Evolutionary conservation across 2,113 vertebrate genomes (phyloP).

Genomic region (Pseudonaja textilis): DNA sequence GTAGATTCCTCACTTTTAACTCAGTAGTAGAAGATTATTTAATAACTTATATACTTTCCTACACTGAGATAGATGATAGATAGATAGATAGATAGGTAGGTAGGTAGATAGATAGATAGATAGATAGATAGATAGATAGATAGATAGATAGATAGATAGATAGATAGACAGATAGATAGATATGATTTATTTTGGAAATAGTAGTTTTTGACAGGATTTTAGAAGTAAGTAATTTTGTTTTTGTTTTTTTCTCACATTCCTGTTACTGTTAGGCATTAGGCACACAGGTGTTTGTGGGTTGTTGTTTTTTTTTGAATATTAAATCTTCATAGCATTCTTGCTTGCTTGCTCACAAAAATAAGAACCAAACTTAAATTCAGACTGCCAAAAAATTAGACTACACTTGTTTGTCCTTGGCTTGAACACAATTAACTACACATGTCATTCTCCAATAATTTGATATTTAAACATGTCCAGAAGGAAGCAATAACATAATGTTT

Average conservation of each 20-base stretch:
- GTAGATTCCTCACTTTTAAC: not conserved
- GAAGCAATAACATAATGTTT: constrained; percentile 26
- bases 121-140: too few species aligned
- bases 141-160: too few species aligned
- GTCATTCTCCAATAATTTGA: constrained; percentile 37
- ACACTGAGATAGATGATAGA: too few species aligned
- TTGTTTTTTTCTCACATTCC: not conserved
- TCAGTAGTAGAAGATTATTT: not conserved
- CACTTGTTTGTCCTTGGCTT: constrained; percentile 38
- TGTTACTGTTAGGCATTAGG: not conserved
- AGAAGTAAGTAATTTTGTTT: not conserved
- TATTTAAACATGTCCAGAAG: constrained; percentile 41
- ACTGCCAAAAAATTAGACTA: constrained; percentile 15
- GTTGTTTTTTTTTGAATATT: not conserved
- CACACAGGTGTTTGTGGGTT: not conserved
- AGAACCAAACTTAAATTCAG: not conserved
- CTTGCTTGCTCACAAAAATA: not conserved
- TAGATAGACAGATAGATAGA: too few species aligned
- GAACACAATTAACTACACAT: constrained; percentile 20
- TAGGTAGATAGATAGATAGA: too few species aligned
- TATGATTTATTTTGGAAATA: not conserved
- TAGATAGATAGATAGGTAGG: too few species aligned
- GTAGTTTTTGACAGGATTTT: not conserved
- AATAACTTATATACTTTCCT: not conserved
- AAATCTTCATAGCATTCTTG: not conserved